A percentile compares a stretch with the other conserved stretches of the same genome.
These are phyloP conservation scores for Dendrolimus punctatus DNA, from an alignment of 1,140 invertebrate species.

Conservation along the genomic window DNA sequence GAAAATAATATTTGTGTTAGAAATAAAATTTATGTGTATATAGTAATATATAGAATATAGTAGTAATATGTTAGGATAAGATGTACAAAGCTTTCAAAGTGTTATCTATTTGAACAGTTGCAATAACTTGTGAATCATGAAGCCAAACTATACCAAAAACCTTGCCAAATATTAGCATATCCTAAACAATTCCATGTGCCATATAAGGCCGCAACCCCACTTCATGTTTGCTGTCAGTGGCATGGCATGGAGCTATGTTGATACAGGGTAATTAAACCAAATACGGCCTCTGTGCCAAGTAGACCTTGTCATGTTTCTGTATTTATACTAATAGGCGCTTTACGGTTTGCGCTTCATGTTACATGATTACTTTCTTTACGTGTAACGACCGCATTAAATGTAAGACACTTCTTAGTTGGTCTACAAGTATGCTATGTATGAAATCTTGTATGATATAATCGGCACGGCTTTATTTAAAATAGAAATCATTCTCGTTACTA, in stretches of 20 bases:
- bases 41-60: too few species aligned
- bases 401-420: too few species aligned
- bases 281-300: slow-evolving; percentile 11
- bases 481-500: too few species aligned
- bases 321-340: slow-evolving; percentile 8
- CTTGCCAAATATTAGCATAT: slow-evolving; percentile 18
- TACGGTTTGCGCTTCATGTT: neutral
- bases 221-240: slow-evolving; percentile 16
- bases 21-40: too few species aligned
- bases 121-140: slow-evolving; percentile 8
- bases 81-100: too few species aligned
- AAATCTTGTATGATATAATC: too few species aligned
- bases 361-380: too few species aligned
- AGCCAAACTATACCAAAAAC: slow-evolving; percentile 16
- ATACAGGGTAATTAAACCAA: slow-evolving; percentile 24
- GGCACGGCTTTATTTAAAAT: too few species aligned
- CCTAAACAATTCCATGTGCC: slow-evolving; percentile 19
- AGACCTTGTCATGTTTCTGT: slow-evolving; percentile 11
- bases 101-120: neutral
- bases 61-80: too few species aligned
- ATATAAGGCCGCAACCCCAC: slow-evolving; percentile 13
- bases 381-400: too few species aligned
- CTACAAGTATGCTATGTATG: too few species aligned
- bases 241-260: slow-evolving; percentile 13
- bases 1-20: too few species aligned